phyloP scores from a whole-genome alignment of 2,888 invertebrate genomes.

The Ryuthela nishihirai region DNA sequence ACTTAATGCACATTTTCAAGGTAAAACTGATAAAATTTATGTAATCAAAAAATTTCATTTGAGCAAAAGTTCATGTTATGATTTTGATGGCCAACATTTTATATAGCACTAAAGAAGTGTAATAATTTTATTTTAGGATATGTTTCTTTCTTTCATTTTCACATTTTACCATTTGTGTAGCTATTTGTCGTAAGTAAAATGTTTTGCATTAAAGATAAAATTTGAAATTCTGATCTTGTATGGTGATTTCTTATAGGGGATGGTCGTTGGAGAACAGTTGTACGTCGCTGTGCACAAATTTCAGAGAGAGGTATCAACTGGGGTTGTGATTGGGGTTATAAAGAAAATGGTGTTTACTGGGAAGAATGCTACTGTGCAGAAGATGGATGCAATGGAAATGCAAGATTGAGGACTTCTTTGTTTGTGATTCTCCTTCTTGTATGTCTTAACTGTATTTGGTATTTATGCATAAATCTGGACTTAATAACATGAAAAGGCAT shows the following conservation, averaged over 20 bases:
- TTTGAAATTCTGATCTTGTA: too few relatives aligned
- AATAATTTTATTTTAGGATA: not conserved
- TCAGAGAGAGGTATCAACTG: slow-evolving; percentile 64
- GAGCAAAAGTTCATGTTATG: too few relatives aligned
- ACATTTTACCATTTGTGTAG: not conserved
- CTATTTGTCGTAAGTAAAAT: too few relatives aligned
- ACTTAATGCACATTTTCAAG: too few relatives aligned
- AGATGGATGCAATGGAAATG: slow-evolving; percentile 68
- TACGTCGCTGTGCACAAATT: slow-evolving; percentile 82
- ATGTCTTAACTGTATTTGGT: too few relatives aligned
- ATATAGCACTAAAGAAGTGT: too few relatives aligned
- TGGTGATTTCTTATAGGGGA: slow-evolving; percentile 82
- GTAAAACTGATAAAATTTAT: too few relatives aligned
- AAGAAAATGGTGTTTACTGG: slow-evolving; percentile 92
- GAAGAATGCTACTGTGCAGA: slow-evolving; percentile 93
- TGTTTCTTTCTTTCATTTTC: not conserved
- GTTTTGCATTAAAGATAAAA: too few relatives aligned
- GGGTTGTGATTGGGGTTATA: slow-evolving; percentile 95
- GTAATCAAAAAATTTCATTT: too few relatives aligned
- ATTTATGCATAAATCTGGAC: too few relatives aligned
- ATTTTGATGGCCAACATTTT: too few relatives aligned
- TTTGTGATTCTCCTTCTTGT: not conserved
- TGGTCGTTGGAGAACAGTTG: slow-evolving; percentile 88
- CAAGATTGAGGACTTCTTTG: slow-evolving; percentile 1
- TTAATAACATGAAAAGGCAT: too few relatives aligned